Conservation (phyloP, 2,888 invertebrate genomes). For the Kryphioiulus occultus region DNA sequence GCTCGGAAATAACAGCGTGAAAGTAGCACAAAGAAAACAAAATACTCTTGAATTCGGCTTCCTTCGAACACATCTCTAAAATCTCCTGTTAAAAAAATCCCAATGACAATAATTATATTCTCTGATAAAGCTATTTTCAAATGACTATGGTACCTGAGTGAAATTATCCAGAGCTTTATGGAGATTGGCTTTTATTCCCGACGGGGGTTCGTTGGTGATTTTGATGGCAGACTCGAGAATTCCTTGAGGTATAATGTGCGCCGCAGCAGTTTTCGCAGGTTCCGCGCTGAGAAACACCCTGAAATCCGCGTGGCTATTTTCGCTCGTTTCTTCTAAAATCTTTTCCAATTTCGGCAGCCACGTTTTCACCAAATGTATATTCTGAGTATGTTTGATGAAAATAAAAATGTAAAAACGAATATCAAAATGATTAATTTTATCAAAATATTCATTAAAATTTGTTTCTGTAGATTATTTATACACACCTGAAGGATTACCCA, state of each 20-base stretch:
- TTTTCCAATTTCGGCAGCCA: constrained; percentile 93
- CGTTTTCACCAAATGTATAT: constrained; percentile 93
- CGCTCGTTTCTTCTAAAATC: constrained; percentile 84
- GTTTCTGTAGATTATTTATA: neutral
- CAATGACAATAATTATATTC: constrained; percentile 33
- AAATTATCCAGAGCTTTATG: constrained; percentile 96
- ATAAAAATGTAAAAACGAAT: constrained; percentile 58
- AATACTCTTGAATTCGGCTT: constrained; percentile 95
- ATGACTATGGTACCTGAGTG: constrained; percentile 69
- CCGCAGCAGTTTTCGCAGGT: constrained; percentile 83
- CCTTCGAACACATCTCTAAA: constrained; percentile 92
- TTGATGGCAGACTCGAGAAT: constrained; percentile 95
- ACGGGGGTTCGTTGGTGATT: constrained; percentile 97
- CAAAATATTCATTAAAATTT: neutral
- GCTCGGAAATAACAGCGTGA: constrained; percentile 93
- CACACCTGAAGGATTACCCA: constrained; percentile 89
- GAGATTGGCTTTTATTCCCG: constrained; percentile 94
- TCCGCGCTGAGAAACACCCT: constrained; percentile 94
- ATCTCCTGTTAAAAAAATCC: constrained; percentile 69
- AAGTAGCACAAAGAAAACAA: constrained; percentile 93
- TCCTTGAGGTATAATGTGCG: constrained; percentile 95
- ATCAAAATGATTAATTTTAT: too few species aligned
- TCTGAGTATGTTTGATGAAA: too few species aligned
- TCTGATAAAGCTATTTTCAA: too few species aligned
- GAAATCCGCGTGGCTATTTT: constrained; percentile 80